Percentiles rank a stretch among this genome's conserved stretches.
These are phyloP conservation scores for Pempheris klunzingeri DNA, from an alignment of 2,797 vertebrate species.

Conservation along the genomic window DNA sequence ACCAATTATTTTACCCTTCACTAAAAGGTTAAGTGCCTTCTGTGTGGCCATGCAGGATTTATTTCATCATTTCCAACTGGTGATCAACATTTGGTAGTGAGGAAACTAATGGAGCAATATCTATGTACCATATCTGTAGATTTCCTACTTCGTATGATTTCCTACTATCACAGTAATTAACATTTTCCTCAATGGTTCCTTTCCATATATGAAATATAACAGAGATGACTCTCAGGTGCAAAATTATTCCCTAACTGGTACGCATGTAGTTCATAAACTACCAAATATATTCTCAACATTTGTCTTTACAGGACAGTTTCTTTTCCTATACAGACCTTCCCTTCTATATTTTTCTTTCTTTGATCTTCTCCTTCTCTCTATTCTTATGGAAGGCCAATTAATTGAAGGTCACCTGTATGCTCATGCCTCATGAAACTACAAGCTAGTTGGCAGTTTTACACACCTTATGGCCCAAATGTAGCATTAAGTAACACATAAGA, in stretches of 20 bases:
- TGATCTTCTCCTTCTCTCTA: slow-evolving; percentile 11
- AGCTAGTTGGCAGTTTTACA: slow-evolving; percentile 19
- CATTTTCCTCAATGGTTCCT: slow-evolving; percentile 11
- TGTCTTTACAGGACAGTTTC: background rate
- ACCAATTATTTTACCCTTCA: slow-evolving; percentile 8
- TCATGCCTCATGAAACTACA: slow-evolving; percentile 40
- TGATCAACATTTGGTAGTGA: background rate
- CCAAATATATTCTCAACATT: background rate
- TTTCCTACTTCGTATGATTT: background rate
- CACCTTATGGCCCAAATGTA: slow-evolving; percentile 25
- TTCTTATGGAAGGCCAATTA: slow-evolving; percentile 48
- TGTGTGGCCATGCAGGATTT: slow-evolving; percentile 5
- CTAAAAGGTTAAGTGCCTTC: slow-evolving; percentile 18
- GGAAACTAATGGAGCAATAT: slow-evolving; percentile 9
- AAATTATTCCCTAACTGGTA: background rate
- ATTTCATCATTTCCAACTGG: slow-evolving; percentile 6
- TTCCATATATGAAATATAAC: background rate
- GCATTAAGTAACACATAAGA: slow-evolving; percentile 10
- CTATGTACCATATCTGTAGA: background rate
- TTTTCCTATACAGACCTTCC: background rate
- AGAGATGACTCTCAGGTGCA: background rate
- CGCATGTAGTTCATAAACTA: background rate
- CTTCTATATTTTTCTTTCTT: slow-evolving; percentile 4
- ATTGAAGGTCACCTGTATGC: slow-evolving; percentile 50
- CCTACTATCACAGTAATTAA: slow-evolving; percentile 6